Evolutionary conservation across 2,113 vertebrate genomes (phyloP), one percentile per base, ranked within the genome.

Genomic region (Hiodon alosoides): DNA sequence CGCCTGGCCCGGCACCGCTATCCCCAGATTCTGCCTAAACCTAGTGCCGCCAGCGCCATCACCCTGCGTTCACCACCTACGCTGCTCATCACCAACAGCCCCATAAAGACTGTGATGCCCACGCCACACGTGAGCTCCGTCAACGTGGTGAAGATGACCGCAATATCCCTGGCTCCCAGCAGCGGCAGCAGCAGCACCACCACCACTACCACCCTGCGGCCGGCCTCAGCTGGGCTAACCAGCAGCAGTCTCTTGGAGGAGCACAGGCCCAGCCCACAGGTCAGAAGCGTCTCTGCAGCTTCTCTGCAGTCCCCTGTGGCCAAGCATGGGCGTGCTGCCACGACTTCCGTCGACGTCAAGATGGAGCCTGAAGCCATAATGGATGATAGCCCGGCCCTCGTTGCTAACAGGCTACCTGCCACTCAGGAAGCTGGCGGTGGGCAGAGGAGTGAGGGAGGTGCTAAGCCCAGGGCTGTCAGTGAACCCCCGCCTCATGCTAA

Each of bases 21-120:
- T 52, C 89, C 92, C 0, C 97, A 99, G 86, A 99, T 99, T 85
- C 82, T 99, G 55, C 97, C 97, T 74, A 99, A 99, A 84, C 97
- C 97, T 79, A 89, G 91, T 47, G 90, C 89, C 79, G 93, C 90
- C 78, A 94, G 90, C 75, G 88, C 94, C 3, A 92, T 99, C 85
- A 86, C 96, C 69, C 90, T 99, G 82, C 94, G 91, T 77, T 98
- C 97, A 6, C 96, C 97, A 31, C 94, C 97, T 0, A 93, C 96
- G 47, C 93, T 99, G 84, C 95, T 98, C 54, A 94, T 98, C 54
- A 90, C 94, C 48, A 96, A 94, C 87, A 98, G 94, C 80, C 94
- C 96, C 69, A 94, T 98, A 77, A 98, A 98, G 87, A 96, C 95
- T 1, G 92, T 98, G 78, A 92, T 99, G 77, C 94, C 95, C 5